phyloP scores from a whole-genome alignment of 2,797 vertebrate species.

The Perodicticus potto region DNA sequence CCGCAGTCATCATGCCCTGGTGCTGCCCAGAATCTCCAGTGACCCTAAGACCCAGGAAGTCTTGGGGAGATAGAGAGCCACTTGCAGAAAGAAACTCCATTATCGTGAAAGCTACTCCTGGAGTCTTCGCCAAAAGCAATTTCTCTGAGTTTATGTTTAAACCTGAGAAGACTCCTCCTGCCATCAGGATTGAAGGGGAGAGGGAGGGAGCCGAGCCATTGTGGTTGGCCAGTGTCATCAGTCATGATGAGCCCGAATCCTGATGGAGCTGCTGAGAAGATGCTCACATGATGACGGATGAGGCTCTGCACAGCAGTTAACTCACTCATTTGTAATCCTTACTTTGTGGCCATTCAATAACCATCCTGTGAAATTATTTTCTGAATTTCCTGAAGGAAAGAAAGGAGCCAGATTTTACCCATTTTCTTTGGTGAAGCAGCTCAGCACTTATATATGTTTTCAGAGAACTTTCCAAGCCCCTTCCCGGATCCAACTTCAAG shows the following conservation, averaged over 20 bases:
- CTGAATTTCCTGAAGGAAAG: conserved; percentile 61
- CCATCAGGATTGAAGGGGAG: conserved; percentile 71
- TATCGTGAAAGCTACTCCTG: conserved; percentile 45
- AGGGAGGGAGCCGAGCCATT: conserved; percentile 67
- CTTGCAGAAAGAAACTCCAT: conserved; percentile 6
- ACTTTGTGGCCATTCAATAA: conserved; percentile 81
- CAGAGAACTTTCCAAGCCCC: neutral
- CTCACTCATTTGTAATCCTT: conserved; percentile 87
- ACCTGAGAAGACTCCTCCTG: conserved; percentile 73
- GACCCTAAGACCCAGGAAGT: conserved; percentile 35
- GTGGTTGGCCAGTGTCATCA: conserved; percentile 78
- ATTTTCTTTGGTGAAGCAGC: conserved; percentile 71
- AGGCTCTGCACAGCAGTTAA: conserved; percentile 80
- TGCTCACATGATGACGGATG: conserved; percentile 84
- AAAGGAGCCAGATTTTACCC: conserved; percentile 63
- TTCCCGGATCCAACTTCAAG: neutral
- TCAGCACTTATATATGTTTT: conserved; percentile 48
- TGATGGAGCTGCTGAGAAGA: conserved; percentile 83
- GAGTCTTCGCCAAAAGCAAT: conserved; percentile 40
- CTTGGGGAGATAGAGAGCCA: conserved; percentile 30
- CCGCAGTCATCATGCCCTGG: neutral
- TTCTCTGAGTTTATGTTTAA: conserved; percentile 69
- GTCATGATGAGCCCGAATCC: conserved; percentile 82
- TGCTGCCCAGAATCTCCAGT: neutral
- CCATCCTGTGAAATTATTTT: conserved; percentile 83